Evolutionary conservation across 2,888 invertebrate genomes (phyloP).

Genomic region (Nephrotoma flavescens): DNA sequence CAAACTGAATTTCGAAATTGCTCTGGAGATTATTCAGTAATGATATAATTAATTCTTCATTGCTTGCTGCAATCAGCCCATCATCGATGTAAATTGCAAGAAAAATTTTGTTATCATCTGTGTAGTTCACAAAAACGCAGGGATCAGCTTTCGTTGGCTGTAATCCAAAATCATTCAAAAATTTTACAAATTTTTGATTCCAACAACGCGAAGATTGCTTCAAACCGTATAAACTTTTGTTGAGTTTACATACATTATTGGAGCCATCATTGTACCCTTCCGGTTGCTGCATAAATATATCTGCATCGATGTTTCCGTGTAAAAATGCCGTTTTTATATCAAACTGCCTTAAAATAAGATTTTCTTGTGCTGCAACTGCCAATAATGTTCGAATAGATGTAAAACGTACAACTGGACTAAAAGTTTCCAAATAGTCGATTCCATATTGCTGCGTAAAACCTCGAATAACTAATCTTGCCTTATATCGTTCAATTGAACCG

Average conservation of each 20-base stretch:
- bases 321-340: conserved; percentile 13
- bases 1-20: neutral
- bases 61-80: conserved; percentile 3
- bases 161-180: no score
- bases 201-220: conserved; percentile 10
- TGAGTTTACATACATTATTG: conserved; percentile 7
- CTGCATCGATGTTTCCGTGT: conserved; percentile 8
- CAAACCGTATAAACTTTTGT: conserved; percentile 11
- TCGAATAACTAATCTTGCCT: conserved; percentile 13
- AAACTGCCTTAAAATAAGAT: conserved; percentile 10
- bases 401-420: conserved; percentile 11
- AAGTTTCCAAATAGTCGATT: conserved; percentile 15
- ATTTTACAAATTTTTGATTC: no score
- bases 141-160: conserved; percentile 15
- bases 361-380: conserved; percentile 9
- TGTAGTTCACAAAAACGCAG: conserved; percentile 9
- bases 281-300: conserved; percentile 12
- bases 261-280: conserved; percentile 7
- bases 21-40: neutral
- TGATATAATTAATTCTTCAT: neutral
- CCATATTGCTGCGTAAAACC: conserved; percentile 15
- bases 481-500: conserved; percentile 8
- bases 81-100: conserved; percentile 7
- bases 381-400: conserved; percentile 7
- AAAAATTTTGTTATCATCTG: neutral